Base-by-base conservation (phyloP, 2,113 vertebrate genomes). In the Otus sunia region DNA sequence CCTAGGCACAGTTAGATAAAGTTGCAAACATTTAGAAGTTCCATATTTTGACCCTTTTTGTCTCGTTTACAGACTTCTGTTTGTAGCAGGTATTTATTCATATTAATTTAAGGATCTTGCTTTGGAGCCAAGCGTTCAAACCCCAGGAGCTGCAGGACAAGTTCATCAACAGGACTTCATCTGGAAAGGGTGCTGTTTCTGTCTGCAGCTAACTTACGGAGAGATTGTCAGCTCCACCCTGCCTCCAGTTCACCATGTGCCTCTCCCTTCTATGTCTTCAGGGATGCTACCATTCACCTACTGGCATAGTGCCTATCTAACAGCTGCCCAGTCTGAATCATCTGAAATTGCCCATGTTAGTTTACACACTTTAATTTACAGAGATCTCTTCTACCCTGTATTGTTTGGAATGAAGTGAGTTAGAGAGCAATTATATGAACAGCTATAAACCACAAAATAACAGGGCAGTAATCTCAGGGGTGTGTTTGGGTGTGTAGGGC, bases 391-490 rank as follows among this genome's bases (percentile, higher is more conserved):
- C 71, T 53, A 14, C 15, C 8, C 15, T 45, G 9, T 17, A 11
- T n/a, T 75, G 21, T 68, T 94, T 90, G 45, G 30, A 73, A 6
- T 23, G 22, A 39, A 62, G 4, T 18, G 30, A 21, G 5, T 36
- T 36, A 53, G 36, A 77, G 30, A 62, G 30, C 9, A 66, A 72
- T 64, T 58, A 21, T 19, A 15, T 1, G 1, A 66, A 36, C 30
- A 79, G 29, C 9, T 83, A 6, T 17, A 50, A 86, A 50, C 22
- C 47, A 49, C 39, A 20, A 49, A 72, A 27, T 37, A 71, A 41
- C 30, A 49, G 27, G 56, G 20, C 4, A 1, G 45, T 49, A 49
- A 53, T 1, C 1, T 21, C 5, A 2, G 4, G 34, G 12, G 6
- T 15, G 11, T 64, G 16, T 60, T 68, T 79, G 37, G 30, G 37